phyloP scores from a whole-genome alignment of 2,797 vertebrate genomes.

The Melanotaenia maccullochi region DNA sequence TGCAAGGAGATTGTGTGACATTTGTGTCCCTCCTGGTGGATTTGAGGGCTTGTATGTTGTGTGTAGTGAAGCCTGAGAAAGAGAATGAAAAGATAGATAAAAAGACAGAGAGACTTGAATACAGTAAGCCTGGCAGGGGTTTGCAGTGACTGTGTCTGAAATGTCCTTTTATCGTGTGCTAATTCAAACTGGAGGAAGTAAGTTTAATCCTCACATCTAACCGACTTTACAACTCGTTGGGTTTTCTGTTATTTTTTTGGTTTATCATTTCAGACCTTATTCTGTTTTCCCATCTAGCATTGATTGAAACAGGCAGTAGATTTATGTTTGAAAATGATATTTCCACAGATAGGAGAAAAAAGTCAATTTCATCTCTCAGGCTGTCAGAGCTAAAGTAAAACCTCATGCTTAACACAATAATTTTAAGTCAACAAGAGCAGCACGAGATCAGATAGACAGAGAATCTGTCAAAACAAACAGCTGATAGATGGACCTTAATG shows the following conservation, averaged over 20 bases:
- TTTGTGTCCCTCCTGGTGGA: conserved; percentile 35
- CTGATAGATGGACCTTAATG: conserved; percentile 50
- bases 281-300: neutral
- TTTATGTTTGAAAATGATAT: conserved; percentile 26
- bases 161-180: conserved; percentile 43
- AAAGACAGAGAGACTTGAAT: conserved; percentile 14
- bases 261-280: neutral
- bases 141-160: conserved; percentile 41
- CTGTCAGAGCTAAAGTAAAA: conserved; percentile 44
- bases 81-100: conserved; percentile 19
- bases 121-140: conserved; percentile 25
- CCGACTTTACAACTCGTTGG: conserved; percentile 2
- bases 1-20: conserved; percentile 52
- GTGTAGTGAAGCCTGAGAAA: conserved; percentile 17
- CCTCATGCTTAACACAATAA: conserved; percentile 60
- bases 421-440: conserved; percentile 61
- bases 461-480: conserved; percentile 59
- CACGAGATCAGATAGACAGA: conserved; percentile 37
- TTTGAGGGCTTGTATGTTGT: conserved; percentile 34
- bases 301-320: conserved; percentile 7
- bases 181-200: conserved; percentile 28
- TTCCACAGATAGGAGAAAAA: conserved; percentile 10
- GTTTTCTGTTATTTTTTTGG: conserved; percentile 5
- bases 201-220: conserved; percentile 28
- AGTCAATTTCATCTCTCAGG: conserved; percentile 47